phyloP scores from a whole-genome alignment of 2,888 invertebrate species.

The Alloscopus bannaensis region DNA sequence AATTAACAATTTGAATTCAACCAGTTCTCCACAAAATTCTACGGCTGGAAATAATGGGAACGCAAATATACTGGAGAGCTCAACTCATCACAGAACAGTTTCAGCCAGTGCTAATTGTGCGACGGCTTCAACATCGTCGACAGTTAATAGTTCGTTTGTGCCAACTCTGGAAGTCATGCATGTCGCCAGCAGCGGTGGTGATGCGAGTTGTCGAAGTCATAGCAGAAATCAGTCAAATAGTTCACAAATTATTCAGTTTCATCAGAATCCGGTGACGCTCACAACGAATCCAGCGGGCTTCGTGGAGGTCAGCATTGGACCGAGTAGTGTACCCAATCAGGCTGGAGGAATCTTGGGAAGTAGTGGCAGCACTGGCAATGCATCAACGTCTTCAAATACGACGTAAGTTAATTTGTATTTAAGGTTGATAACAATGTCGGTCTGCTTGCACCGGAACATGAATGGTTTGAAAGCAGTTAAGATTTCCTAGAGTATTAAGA shows the following conservation, averaged over 20 bases:
- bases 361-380: slow-evolving; percentile 3
- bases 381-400: slow-evolving; percentile 15
- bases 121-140: background rate
- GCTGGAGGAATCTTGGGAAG: background rate
- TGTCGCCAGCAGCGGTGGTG: slow-evolving; percentile 36
- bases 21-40: background rate
- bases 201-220: slow-evolving; percentile 28
- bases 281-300: slow-evolving; percentile 54
- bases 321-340: slow-evolving; percentile 7
- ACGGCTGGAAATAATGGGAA: background rate
- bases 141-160: slow-evolving; percentile 40
- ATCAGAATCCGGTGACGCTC: slow-evolving; percentile 60
- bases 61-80: slow-evolving; percentile 12
- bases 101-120: slow-evolving; percentile 12
- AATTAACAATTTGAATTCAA: slow-evolving; percentile 63
- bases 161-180: slow-evolving; percentile 54
- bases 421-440: too few species aligned
- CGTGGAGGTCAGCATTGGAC: slow-evolving; percentile 47
- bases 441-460: too few species aligned
- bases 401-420: slow-evolving; percentile 23
- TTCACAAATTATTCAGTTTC: slow-evolving; percentile 58
- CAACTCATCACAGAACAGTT: slow-evolving; percentile 32
- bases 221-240: slow-evolving; percentile 60
- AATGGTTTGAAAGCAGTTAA: background rate
- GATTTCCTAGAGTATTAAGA: background rate